Evolutionary conservation across 2,888 invertebrate genomes (phyloP).

Genomic region (Agrochola circellaris): DNA sequence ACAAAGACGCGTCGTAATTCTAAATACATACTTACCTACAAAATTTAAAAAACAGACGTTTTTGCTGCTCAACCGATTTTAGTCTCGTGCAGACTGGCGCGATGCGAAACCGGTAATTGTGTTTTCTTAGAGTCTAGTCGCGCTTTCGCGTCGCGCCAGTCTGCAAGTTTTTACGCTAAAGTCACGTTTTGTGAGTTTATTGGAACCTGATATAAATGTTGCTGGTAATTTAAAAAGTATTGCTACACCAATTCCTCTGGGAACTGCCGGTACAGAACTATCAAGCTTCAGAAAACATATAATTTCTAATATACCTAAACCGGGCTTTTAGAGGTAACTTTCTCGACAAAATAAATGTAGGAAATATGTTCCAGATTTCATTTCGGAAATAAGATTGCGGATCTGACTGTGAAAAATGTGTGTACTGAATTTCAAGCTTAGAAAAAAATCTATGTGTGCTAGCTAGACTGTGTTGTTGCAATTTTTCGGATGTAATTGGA

Average conservation of each 20-base stretch:
- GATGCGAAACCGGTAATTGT: too few relatives aligned
- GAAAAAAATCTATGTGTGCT: background rate
- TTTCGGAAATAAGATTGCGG: background rate
- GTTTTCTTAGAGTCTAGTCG: too few relatives aligned
- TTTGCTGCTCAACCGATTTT: too few relatives aligned
- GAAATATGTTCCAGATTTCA: slow-evolving; percentile 1
- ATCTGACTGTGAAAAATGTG: background rate
- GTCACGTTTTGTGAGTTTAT: background rate
- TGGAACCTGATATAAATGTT: background rate
- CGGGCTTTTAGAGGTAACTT: background rate
- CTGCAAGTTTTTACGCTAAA: too few relatives aligned
- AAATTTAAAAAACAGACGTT: background rate
- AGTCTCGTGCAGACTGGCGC: too few relatives aligned
- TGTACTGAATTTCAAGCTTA: background rate
- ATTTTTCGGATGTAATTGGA: background rate
- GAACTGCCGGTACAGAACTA: background rate
- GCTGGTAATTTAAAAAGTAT: background rate
- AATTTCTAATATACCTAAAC: slow-evolving; percentile 18
- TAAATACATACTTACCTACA: background rate
- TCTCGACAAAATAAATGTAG: background rate
- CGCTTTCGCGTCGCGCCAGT: too few relatives aligned
- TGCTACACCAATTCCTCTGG: background rate
- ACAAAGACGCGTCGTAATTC: background rate
- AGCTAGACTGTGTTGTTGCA: background rate
- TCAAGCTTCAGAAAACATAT: slow-evolving; percentile 16